Conservation (phyloP, 2,888 invertebrate species). For the Hyles lineata region DNA sequence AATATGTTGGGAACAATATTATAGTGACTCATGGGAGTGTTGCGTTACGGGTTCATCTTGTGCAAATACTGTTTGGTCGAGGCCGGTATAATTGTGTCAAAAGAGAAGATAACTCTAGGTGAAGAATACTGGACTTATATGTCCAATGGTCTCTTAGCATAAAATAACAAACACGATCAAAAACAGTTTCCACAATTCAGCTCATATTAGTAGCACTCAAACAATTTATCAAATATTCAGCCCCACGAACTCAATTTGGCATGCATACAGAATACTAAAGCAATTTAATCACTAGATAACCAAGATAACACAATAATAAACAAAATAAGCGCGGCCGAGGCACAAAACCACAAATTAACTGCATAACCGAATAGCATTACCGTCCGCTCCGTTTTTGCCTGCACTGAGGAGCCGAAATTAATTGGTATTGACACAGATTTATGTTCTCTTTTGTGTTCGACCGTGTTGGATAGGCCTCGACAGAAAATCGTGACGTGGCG, state of each 20-base stretch:
- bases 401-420: constrained; percentile 52
- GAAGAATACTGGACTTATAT: no score
- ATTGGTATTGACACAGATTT: constrained; percentile 69
- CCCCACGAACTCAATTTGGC: constrained; percentile 5
- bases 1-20: no score
- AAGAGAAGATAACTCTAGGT: no score
- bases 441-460: constrained; percentile 54
- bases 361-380: constrained; percentile 28
- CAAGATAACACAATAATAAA: constrained; percentile 23
- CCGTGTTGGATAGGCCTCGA: constrained; percentile 24
- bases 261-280: neutral
- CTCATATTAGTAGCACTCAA: neutral
- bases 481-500: constrained; percentile 24
- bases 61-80: no score
- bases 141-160: no score
- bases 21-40: no score
- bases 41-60: no score
- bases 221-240: neutral
- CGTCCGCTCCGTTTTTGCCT: constrained; percentile 26
- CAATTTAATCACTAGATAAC: constrained; percentile 16
- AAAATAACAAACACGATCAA: neutral
- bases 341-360: constrained; percentile 30
- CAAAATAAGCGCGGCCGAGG: constrained; percentile 19
- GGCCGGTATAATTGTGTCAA: no score
- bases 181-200: neutral